Evolutionary conservation across 1,140 invertebrate species (phyloP).

Genomic region (Lethocerus indicus): DNA sequence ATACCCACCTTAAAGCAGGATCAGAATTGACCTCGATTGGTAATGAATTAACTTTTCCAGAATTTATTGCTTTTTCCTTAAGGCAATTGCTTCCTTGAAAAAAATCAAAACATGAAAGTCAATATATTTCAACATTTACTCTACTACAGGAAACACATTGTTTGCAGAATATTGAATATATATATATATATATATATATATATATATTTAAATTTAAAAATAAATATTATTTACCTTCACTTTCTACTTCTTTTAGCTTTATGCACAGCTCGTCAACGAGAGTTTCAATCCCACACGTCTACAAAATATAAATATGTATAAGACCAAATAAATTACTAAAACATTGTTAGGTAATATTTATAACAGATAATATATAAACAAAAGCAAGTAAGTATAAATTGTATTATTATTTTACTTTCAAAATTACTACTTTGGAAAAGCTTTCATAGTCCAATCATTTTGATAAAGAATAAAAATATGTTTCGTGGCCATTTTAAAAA

Average conservation of each 20-base stretch:
- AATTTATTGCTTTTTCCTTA: slow-evolving; percentile 14
- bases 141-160: too few species aligned
- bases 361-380: too few species aligned
- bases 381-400: too few species aligned
- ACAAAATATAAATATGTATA: slow-evolving; percentile 20
- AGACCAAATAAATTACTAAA: slow-evolving; percentile 9
- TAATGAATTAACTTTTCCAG: slow-evolving; percentile 1
- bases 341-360: too few species aligned
- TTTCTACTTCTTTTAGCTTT: slow-evolving; percentile 29
- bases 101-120: background rate
- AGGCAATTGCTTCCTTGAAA: slow-evolving; percentile 12
- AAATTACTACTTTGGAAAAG: too few species aligned
- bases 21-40: background rate
- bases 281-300: slow-evolving; percentile 36
- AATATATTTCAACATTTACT: too few species aligned
- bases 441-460: too few species aligned
- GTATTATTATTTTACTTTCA: too few species aligned
- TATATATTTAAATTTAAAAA: background rate
- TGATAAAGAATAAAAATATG: too few species aligned
- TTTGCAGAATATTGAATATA: background rate
- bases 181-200: background rate
- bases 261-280: slow-evolving; percentile 37
- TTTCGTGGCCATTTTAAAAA: too few species aligned
- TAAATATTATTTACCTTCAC: slow-evolving; percentile 17
- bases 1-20: background rate